Evolutionary conservation across 2,113 vertebrate species (phyloP).

Genomic region (Notarius quadriscutis): DNA sequence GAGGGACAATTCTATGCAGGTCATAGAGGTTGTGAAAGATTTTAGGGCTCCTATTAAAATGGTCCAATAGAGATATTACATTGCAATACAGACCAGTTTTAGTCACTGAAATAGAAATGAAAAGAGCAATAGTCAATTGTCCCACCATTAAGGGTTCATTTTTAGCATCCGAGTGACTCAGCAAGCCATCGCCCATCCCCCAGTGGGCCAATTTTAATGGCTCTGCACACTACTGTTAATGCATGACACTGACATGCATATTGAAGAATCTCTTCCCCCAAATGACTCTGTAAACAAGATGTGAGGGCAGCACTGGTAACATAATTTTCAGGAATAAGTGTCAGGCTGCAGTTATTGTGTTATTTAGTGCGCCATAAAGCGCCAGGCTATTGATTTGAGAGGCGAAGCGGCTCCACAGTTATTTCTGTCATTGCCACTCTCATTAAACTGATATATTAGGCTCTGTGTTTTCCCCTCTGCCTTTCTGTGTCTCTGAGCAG

Average conservation of each 20-base stretch:
- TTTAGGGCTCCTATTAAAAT: not conserved
- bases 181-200: conserved; percentile 23
- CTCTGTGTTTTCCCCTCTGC: conserved; percentile 45
- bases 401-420: conserved; percentile 67
- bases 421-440: conserved; percentile 71
- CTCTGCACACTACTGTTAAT: conserved; percentile 30
- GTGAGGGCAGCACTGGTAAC: conserved; percentile 60
- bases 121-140: conserved; percentile 43
- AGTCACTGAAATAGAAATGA: conserved; percentile 34
- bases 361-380: conserved; percentile 74
- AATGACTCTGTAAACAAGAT: conserved; percentile 71
- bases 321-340: conserved; percentile 67
- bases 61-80: not conserved
- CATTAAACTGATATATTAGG: conserved; percentile 74
- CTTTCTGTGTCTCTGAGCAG: conserved; percentile 28
- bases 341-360: conserved; percentile 71
- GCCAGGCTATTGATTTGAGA: conserved; percentile 72
- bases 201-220: conserved; percentile 39
- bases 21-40: not conserved
- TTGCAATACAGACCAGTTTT: not conserved
- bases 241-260: conserved; percentile 56
- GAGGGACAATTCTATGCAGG: not conserved
- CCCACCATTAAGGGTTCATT: conserved; percentile 39
- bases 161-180: conserved; percentile 37
- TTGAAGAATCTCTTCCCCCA: conserved; percentile 50